A percentile compares a stretch with the other conserved stretches of the same genome.
These are phyloP conservation scores for Ondatra zibethicus DNA, from an alignment of 2,113 vertebrate genomes.

Conservation along the genomic window DNA sequence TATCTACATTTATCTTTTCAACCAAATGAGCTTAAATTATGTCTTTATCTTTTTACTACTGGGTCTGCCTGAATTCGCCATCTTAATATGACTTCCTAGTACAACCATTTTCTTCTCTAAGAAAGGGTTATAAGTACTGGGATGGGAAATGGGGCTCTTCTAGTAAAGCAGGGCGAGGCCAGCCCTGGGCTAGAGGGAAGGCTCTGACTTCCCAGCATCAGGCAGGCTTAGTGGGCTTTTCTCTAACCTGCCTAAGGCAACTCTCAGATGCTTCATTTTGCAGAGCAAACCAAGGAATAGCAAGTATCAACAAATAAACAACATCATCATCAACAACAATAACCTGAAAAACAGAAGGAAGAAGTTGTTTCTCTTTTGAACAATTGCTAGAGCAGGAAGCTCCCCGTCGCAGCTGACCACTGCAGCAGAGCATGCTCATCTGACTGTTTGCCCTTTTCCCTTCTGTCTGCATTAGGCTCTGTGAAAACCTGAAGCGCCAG, in stretches of 20 bases:
- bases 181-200: neutral
- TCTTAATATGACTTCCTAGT: constrained; percentile 62
- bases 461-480: neutral
- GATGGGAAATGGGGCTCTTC: constrained; percentile 65
- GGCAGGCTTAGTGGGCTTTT: neutral
- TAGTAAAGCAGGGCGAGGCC: constrained; percentile 46
- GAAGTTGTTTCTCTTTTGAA: neutral
- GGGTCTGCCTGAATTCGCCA: constrained; percentile 50
- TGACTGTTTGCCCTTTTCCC: neutral
- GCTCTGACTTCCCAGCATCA: constrained; percentile 63
- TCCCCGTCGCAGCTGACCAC: neutral
- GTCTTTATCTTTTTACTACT: constrained; percentile 64
- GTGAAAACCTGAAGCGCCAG: neutral
- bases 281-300: neutral
- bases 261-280: neutral
- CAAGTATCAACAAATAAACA: neutral
- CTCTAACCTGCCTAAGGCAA: neutral
- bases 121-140: constrained; percentile 64
- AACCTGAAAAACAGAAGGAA: neutral
- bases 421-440: neutral
- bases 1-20: constrained; percentile 76
- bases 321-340: neutral
- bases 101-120: constrained; percentile 65
- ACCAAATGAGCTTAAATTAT: constrained; percentile 78
- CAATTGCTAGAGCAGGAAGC: neutral